These are phyloP conservation scores for Tinea pellionella DNA, from an alignment of 2,888 invertebrate genomes.

Conservation along the genomic window DNA sequence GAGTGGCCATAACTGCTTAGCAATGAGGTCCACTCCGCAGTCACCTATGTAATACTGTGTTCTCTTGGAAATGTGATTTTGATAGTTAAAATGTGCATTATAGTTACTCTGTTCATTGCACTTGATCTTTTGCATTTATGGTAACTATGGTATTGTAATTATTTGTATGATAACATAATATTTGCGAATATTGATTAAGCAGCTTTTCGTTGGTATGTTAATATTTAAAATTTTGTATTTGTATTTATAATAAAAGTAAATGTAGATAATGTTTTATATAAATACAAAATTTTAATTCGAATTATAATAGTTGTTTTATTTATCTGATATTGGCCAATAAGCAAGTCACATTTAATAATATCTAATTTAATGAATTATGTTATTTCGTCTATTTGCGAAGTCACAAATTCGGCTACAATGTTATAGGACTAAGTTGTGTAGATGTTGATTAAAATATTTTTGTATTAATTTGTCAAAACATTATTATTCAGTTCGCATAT, in stretches of 20 bases:
- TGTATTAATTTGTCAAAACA: background rate
- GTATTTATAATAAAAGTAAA: constrained; percentile 70
- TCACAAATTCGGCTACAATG: background rate
- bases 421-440: background rate
- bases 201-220: constrained; percentile 60
- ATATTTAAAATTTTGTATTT: constrained; percentile 70
- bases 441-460: background rate
- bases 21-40: background rate
- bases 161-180: constrained; percentile 69
- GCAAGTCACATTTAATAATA: background rate
- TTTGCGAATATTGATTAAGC: constrained; percentile 64
- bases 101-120: constrained; percentile 30
- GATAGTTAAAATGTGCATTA: background rate
- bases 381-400: too few relatives aligned
- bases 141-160: constrained; percentile 70
- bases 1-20: background rate
- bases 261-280: constrained; percentile 69
- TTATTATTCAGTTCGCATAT: background rate
- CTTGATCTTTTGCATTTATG: constrained; percentile 71
- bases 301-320: constrained; percentile 25
- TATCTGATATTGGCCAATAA: background rate
- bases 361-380: background rate
- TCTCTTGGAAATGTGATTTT: background rate
- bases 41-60: background rate
- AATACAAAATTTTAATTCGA: constrained; percentile 70